Percentiles rank a stretch among this genome's conserved stretches.
phyloP scores from a whole-genome alignment of 2,113 vertebrate species.

The Cheirogaleus medius region DNA sequence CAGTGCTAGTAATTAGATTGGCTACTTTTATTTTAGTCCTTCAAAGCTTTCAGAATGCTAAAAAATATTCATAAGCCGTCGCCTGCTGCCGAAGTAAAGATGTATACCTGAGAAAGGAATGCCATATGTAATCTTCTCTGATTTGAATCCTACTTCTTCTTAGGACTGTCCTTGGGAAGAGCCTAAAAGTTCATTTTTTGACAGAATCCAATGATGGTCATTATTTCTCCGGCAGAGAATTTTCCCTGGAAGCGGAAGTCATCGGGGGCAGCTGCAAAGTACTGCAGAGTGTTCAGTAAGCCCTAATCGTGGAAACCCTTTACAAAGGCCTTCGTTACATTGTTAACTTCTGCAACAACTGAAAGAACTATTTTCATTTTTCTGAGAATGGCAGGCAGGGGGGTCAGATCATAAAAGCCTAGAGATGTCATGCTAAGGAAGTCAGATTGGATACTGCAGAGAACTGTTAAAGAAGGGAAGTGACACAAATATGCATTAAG shows the following conservation, averaged over 20 bases:
- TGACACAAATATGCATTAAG: background rate
- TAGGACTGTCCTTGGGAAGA: background rate
- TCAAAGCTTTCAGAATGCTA: background rate
- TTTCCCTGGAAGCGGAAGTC: background rate
- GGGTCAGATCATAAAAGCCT: background rate
- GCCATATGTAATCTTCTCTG: background rate
- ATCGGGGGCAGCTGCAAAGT: background rate
- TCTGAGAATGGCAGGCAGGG: background rate
- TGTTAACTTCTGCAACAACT: background rate
- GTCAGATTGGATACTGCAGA: background rate
- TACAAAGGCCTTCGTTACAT: background rate
- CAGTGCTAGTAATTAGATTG: background rate
- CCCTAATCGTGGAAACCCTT: background rate
- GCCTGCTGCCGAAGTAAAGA: background rate
- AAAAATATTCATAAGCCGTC: background rate
- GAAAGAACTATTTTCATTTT: background rate
- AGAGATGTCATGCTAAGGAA: background rate
- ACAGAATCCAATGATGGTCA: background rate
- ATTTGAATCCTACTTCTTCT: background rate
- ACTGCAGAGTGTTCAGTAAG: background rate
- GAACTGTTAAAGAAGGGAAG: background rate
- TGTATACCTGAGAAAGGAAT: background rate
- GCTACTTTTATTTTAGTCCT: background rate
- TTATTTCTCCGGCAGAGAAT: background rate
- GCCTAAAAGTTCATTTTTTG: background rate